Conservation (phyloP, 2,797 vertebrate genomes). For the Salmo trutta region DNA sequence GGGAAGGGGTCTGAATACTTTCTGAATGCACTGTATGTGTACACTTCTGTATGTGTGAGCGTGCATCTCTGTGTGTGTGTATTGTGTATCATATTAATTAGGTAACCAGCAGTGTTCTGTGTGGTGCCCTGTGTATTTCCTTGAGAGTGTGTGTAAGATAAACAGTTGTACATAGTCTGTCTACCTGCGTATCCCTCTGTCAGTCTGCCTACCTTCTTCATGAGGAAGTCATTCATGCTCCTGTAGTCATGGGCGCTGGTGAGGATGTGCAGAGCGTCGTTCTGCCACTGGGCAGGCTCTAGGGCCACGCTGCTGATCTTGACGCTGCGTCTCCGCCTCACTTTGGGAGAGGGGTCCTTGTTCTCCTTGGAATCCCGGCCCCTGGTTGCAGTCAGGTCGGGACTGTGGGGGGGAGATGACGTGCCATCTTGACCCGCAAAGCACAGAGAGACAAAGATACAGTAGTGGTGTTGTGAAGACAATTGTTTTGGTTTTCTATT, state of each 20-base stretch:
- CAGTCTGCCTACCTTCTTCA: conserved; percentile 86
- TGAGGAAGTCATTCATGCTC: conserved; percentile 97
- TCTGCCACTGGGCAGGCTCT: conserved; percentile 90
- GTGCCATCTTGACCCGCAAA: conserved; percentile 35
- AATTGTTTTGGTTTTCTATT: background rate
- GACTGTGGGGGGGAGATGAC: conserved; percentile 79
- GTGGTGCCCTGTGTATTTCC: conserved; percentile 1
- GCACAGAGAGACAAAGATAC: background rate
- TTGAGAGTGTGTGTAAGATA: background rate
- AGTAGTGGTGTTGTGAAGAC: background rate
- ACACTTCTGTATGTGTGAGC: background rate
- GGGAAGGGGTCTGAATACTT: too few relatives aligned
- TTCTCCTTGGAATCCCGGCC: conserved; percentile 88
- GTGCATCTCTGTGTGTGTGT: background rate
- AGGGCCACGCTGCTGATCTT: conserved; percentile 90
- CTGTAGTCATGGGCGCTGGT: conserved; percentile 86
- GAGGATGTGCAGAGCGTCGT: conserved; percentile 90
- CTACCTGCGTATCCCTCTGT: background rate
- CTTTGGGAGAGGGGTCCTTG: conserved; percentile 91
- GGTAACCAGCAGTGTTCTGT: background rate
- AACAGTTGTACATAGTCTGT: too few relatives aligned
- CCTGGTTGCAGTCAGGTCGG: conserved; percentile 68
- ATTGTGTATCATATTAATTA: background rate
- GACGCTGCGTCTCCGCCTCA: conserved; percentile 84
- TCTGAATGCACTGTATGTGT: too few relatives aligned